Conservation (phyloP, 1,140 invertebrate species). For the Drosophila persimilis region DNA sequence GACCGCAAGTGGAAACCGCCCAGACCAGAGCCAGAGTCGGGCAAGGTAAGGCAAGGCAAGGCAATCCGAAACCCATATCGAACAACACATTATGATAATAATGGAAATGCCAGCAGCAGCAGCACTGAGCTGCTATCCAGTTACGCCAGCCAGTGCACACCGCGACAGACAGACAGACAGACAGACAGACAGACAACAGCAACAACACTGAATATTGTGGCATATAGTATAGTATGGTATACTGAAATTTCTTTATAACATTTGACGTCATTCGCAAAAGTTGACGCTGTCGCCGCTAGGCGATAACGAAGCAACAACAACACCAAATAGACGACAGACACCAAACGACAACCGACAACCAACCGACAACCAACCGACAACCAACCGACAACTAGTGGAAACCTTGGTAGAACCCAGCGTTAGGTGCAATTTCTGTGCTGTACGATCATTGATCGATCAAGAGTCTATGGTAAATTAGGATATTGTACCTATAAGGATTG, state of each 20-base stretch:
- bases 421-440: not conserved
- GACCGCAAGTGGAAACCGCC: constrained; percentile 23
- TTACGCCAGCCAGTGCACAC: constrained; percentile 44
- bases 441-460: not conserved
- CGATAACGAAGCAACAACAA: constrained; percentile 63
- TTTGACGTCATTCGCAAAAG: constrained; percentile 78
- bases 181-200: constrained; percentile 14
- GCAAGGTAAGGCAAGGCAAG: constrained; percentile 26
- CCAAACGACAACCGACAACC: not conserved
- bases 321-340: constrained; percentile 13
- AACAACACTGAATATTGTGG: constrained; percentile 12
- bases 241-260: constrained; percentile 61
- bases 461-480: too few relatives aligned
- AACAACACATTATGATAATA: constrained; percentile 76
- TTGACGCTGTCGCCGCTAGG: constrained; percentile 39
- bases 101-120: constrained; percentile 64
- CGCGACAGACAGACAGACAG: constrained; percentile 1
- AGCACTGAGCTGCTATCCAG: constrained; percentile 43
- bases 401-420: too few relatives aligned
- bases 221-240: constrained; percentile 12
- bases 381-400: not conserved
- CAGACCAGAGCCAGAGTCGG: constrained; percentile 36
- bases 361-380: not conserved
- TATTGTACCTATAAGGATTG: too few relatives aligned
- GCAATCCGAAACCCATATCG: constrained; percentile 32